Base-by-base conservation (phyloP, 2,888 invertebrate genomes). In the Neocrepidodera transversa region DNA sequence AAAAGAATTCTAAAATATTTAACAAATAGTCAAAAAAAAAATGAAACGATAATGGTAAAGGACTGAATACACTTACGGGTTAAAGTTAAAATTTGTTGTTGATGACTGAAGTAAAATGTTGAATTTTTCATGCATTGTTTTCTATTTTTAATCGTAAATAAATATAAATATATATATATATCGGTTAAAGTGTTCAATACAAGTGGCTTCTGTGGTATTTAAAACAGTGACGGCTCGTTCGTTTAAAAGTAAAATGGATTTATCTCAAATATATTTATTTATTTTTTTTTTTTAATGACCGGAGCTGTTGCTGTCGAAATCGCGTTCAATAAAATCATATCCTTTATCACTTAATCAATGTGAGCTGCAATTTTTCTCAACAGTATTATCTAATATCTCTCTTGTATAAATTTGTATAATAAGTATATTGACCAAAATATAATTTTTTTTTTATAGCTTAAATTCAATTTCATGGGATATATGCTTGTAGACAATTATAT, bases 361-460 rank as follows among this genome's bases (percentile, higher is more conserved):
- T 68, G 67, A 66, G 66, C 67, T 67, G 64, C 65, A 66, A 68
- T 67, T 65, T 65, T 64, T 66, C 65, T 65, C 58, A 66, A 67
- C 71, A 72, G 71, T 71, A 71, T 72, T 70, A 70, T 62, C 60
- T 59, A 65, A 64, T 64, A 64, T 63, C 65, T n/a, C n/a, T n/a
- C n/a, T 66, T 68, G 65, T 68, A 68, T 61, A 65, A 64, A 62
- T 26, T 51, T 55, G 58, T 63, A 51, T 52, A 57, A 61, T 14
- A 69, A 64, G 49, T 58, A 56, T 61, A 60, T 60, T 65, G 69
- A 69, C 68, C 70, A 68, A 70, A 59, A 48, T 47, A 50, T 42
- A 26, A 57, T n/a, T 50, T 54, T 26, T 45, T 47, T 58, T 52
- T 57, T 54, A 58, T 51, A 14, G 50, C 62, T 54, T 62, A 8